These are phyloP conservation scores for Agriopis marginaria DNA, from an alignment of 2,888 invertebrate genomes.

Conservation along the genomic window DNA sequence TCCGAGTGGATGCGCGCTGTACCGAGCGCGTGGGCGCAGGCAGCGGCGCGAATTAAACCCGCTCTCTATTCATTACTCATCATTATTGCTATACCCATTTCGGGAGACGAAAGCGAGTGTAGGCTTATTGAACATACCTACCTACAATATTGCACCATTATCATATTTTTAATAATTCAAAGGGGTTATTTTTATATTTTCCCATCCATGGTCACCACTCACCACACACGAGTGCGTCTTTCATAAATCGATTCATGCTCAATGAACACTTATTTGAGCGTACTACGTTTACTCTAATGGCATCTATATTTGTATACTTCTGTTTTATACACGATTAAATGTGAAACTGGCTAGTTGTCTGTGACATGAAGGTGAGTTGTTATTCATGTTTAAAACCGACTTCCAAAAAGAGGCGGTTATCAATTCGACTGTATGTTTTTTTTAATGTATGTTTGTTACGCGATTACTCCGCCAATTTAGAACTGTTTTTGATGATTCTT, in stretches of 20 bases:
- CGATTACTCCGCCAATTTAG: too few species aligned
- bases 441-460: too few species aligned
- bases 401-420: too few species aligned
- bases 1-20: constrained; percentile 84
- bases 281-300: constrained; percentile 54
- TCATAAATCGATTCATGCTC: constrained; percentile 68
- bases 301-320: constrained; percentile 42
- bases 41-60: constrained; percentile 83
- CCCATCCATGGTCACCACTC: constrained; percentile 59
- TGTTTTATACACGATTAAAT: constrained; percentile 32
- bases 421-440: too few species aligned
- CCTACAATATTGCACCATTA: constrained; percentile 59
- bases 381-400: constrained; percentile 7
- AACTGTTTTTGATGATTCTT: too few species aligned
- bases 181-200: constrained; percentile 64
- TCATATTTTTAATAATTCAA: constrained; percentile 62
- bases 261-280: constrained; percentile 71
- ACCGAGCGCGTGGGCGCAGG: constrained; percentile 71
- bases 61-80: constrained; percentile 87
- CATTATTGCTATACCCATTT: constrained; percentile 83
- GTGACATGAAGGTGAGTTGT: constrained; percentile 6
- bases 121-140: constrained; percentile 68
- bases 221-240: constrained; percentile 68
- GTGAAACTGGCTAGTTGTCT: constrained; percentile 10
- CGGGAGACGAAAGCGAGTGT: constrained; percentile 82